Percentiles rank a stretch among this genome's conserved stretches.
These are phyloP conservation scores for Adelognathus sp. DNA, from an alignment of 2,888 invertebrate genomes.

Conservation along the genomic window DNA sequence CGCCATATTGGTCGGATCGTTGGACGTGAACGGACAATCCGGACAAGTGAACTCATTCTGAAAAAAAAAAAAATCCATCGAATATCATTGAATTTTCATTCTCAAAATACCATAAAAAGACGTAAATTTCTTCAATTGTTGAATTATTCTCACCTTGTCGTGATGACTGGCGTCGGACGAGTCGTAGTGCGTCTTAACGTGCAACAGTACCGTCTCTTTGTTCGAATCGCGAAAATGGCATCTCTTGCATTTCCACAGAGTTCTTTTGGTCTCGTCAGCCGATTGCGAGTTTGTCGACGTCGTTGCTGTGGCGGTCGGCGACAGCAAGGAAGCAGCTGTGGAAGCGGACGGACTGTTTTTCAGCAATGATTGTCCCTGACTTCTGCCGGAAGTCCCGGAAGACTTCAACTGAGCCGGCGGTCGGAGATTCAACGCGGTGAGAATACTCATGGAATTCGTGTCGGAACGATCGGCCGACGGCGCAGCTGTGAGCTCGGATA, in stretches of 20 bases:
- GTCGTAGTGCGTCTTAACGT: slow-evolving; percentile 86
- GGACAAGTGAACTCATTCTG: slow-evolving; percentile 82
- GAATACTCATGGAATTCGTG: slow-evolving; percentile 60
- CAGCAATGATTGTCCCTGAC: slow-evolving; percentile 75
- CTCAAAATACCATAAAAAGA: too few relatives aligned
- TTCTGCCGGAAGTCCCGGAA: slow-evolving; percentile 82
- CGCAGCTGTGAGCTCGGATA: slow-evolving; percentile 68
- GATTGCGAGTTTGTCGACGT: slow-evolving; percentile 43
- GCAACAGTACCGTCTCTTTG: slow-evolving; percentile 85
- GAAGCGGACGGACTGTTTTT: slow-evolving; percentile 59
- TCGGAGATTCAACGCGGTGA: slow-evolving; percentile 69
- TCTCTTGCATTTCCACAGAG: slow-evolving; percentile 94
- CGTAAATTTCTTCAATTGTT: neutral
- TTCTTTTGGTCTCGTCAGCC: slow-evolving; percentile 86
- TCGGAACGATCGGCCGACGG: slow-evolving; percentile 60
- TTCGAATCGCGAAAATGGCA: slow-evolving; percentile 90
- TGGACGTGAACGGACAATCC: slow-evolving; percentile 88
- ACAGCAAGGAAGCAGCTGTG: slow-evolving; percentile 48
- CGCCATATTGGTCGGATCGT: slow-evolving; percentile 84
- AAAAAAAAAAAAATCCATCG: slow-evolving; percentile 26
- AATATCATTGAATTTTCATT: neutral
- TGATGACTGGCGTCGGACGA: slow-evolving; percentile 69
- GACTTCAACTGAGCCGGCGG: slow-evolving; percentile 85
- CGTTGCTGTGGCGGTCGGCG: slow-evolving; percentile 57
- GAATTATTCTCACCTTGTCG: slow-evolving; percentile 58